A percentile compares a stretch with the other conserved stretches of the same genome.
phyloP scores from a whole-genome alignment of 2,888 invertebrate species.

The Latrodectus elegans region DNA sequence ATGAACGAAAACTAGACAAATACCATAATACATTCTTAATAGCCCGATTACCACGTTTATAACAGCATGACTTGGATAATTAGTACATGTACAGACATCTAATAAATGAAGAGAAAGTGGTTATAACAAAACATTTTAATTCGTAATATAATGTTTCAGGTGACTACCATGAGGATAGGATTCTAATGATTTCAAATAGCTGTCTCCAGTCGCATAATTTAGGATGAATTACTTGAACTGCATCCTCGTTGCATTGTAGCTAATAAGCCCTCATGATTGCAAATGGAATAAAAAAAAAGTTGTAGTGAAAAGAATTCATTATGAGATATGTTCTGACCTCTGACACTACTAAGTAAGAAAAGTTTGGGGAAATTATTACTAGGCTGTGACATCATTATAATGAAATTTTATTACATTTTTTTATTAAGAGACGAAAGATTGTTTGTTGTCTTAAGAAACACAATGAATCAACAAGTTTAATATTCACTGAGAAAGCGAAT shows the following conservation, averaged over 20 bases:
- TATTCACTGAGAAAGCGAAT: too few relatives aligned
- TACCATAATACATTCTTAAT: too few relatives aligned
- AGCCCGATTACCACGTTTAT: too few relatives aligned
- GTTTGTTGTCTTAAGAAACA: constrained; percentile 12
- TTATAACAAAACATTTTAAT: too few relatives aligned
- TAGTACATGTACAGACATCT: too few relatives aligned
- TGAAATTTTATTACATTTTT: constrained; percentile 17
- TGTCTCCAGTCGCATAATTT: constrained; percentile 42
- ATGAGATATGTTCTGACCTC: constrained; percentile 48
- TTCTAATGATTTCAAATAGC: constrained; percentile 61
- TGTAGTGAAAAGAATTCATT: constrained; percentile 52
- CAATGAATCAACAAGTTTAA: too few relatives aligned
- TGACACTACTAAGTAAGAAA: constrained; percentile 42
- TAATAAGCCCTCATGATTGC: constrained; percentile 61
- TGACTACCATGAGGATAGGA: constrained; percentile 59
- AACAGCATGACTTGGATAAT: too few relatives aligned
- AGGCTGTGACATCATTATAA: constrained; percentile 59
- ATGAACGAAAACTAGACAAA: neutral
- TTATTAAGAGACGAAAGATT: constrained; percentile 23
- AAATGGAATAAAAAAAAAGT: constrained; percentile 28
- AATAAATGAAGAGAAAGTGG: too few relatives aligned
- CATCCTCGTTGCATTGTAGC: constrained; percentile 50
- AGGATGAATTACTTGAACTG: constrained; percentile 56
- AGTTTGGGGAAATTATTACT: constrained; percentile 45
- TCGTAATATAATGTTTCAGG: constrained; percentile 47